Percentiles rank a stretch among this genome's conserved stretches.
These are phyloP conservation scores for Phyllotreta striolata DNA, from an alignment of 2,888 invertebrate species.

Conservation along the genomic window DNA sequence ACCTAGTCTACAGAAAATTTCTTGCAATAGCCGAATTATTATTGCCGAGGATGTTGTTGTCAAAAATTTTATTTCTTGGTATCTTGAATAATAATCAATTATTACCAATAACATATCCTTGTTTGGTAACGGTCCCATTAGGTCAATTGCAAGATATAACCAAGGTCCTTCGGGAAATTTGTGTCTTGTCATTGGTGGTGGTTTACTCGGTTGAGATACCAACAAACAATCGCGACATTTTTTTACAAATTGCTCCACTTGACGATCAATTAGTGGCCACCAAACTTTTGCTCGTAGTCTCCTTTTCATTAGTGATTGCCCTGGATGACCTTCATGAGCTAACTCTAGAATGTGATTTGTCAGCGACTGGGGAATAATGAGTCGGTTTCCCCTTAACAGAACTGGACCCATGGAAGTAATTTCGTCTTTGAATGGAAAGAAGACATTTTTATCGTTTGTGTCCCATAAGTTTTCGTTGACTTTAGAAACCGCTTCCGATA, in stretches of 20 bases:
- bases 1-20: slow-evolving; percentile 34
- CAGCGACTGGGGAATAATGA: slow-evolving; percentile 41
- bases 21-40: slow-evolving; percentile 30
- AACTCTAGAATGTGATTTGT: slow-evolving; percentile 29
- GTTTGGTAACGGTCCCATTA: slow-evolving; percentile 43
- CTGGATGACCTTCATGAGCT: slow-evolving; percentile 39
- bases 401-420: slow-evolving; percentile 41
- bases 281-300: slow-evolving; percentile 42
- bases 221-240: slow-evolving; percentile 38
- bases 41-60: slow-evolving; percentile 26
- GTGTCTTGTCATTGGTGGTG: slow-evolving; percentile 38
- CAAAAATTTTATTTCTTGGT: slow-evolving; percentile 31
- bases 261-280: slow-evolving; percentile 41
- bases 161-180: slow-evolving; percentile 41
- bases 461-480: slow-evolving; percentile 35
- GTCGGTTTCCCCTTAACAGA: slow-evolving; percentile 38
- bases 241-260: slow-evolving; percentile 37
- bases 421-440: slow-evolving; percentile 38
- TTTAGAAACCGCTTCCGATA: slow-evolving; percentile 27
- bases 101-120: slow-evolving; percentile 36
- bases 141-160: slow-evolving; percentile 44
- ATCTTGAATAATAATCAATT: slow-evolving; percentile 16
- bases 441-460: slow-evolving; percentile 35
- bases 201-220: slow-evolving; percentile 32
- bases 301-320: slow-evolving; percentile 38